A percentile compares a stretch with the other conserved stretches of the same genome.
Conservation (phyloP, 2,113 vertebrate genomes). For the Zosterops hypoxanthus region DNA sequence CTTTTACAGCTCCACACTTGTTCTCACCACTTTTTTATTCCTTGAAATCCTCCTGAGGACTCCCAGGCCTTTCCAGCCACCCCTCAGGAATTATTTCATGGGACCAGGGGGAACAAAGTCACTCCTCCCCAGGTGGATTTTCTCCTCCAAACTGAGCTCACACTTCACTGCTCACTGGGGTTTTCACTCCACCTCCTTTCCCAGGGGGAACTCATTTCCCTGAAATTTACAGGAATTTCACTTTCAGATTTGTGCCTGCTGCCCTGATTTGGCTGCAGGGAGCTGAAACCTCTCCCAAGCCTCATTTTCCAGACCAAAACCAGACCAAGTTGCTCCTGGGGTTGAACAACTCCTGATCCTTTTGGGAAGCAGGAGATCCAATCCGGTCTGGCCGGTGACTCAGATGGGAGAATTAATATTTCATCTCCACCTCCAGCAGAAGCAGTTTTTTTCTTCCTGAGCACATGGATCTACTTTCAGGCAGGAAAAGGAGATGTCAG, state of each 20-base stretch:
- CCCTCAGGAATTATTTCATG: not conserved
- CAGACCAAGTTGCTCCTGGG: not conserved
- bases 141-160: not conserved
- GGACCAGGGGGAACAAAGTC: accelerated
- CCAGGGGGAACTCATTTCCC: not conserved
- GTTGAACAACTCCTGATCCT: not conserved
- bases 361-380: not conserved
- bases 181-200: not conserved
- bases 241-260: not conserved
- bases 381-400: conserved; percentile 26
- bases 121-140: not conserved
- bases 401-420: conserved; percentile 10
- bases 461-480: not conserved
- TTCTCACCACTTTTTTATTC: not conserved
- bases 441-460: not conserved
- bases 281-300: not conserved
- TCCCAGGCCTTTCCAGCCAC: not conserved
- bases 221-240: not conserved
- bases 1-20: not conserved
- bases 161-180: accelerated
- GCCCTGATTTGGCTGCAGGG: not conserved
- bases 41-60: not conserved
- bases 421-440: not conserved
- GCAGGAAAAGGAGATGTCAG: not conserved
- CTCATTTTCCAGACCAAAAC: not conserved